Conservation (phyloP, 2,797 vertebrate species). For the Rhynchotus rufescens region DNA sequence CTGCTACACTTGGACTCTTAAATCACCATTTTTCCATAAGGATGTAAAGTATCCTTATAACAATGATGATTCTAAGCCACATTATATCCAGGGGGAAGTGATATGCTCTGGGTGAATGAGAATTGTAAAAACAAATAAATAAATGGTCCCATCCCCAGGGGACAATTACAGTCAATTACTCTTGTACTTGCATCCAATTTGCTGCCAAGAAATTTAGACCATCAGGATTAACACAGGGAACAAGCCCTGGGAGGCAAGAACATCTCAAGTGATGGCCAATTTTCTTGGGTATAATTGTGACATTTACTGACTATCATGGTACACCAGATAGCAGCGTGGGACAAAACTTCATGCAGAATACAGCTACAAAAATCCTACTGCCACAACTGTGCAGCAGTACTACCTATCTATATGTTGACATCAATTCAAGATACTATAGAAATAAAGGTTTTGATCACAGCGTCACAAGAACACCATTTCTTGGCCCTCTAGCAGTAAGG, state of each 20-base stretch:
- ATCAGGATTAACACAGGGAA: background rate
- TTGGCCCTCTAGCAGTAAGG: background rate
- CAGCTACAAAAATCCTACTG: background rate
- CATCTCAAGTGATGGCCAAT: background rate
- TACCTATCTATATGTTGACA: background rate
- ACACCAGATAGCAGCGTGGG: background rate
- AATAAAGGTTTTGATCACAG: background rate
- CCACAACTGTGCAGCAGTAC: background rate
- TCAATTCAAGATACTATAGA: background rate
- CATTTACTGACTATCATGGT: background rate
- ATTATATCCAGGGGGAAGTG: background rate
- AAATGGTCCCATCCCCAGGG: background rate
- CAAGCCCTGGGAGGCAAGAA: background rate
- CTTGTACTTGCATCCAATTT: background rate
- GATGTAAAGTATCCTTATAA: background rate
- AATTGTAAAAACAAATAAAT: background rate
- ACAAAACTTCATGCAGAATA: background rate
- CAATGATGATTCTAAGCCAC: background rate
- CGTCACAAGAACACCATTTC: background rate
- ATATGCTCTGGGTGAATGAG: background rate
- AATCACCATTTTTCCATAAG: background rate
- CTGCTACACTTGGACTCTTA: background rate
- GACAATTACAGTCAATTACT: background rate
- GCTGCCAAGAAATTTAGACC: constrained; percentile 6
- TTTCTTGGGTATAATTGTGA: background rate